Percentiles rank a stretch among this genome's conserved stretches.
phyloP scores from a whole-genome alignment of 1,140 invertebrate species.

The Magallana gigas region DNA sequence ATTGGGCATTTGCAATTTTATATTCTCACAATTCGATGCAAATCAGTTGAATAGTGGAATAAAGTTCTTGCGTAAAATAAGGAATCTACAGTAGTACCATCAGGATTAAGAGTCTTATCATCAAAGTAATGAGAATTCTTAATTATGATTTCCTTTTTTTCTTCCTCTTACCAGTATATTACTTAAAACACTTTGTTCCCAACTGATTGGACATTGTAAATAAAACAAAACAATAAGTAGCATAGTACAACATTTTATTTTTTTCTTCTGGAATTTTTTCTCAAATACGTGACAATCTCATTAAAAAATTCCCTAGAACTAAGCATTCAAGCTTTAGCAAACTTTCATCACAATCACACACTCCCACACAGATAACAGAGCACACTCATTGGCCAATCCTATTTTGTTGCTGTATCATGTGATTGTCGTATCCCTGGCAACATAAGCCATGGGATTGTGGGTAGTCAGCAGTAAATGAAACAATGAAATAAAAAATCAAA shows the following conservation, averaged over 20 bases:
- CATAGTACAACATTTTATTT: slow-evolving; percentile 63
- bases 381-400: slow-evolving; percentile 30
- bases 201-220: neutral
- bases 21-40: too few relatives aligned
- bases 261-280: slow-evolving; percentile 57
- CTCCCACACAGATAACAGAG: slow-evolving; percentile 24
- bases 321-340: slow-evolving; percentile 56
- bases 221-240: slow-evolving; percentile 34
- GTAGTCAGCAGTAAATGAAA: slow-evolving; percentile 33
- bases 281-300: slow-evolving; percentile 63
- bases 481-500: slow-evolving; percentile 7
- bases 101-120: too few relatives aligned
- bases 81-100: too few relatives aligned
- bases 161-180: too few relatives aligned
- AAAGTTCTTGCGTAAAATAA: too few relatives aligned
- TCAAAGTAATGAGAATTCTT: too few relatives aligned
- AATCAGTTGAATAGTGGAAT: too few relatives aligned
- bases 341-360: slow-evolving; percentile 39
- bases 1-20: too few relatives aligned
- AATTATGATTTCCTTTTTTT: too few relatives aligned
- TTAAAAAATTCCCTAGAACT: slow-evolving; percentile 62
- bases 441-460: slow-evolving; percentile 15
- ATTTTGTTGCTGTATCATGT: slow-evolving; percentile 38
- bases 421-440: slow-evolving; percentile 27
- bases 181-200: too few relatives aligned